Evolutionary conservation across 1,140 invertebrate species (phyloP), one percentile per base, ranked within the genome.

Genomic region (Bacillus rossius): DNA sequence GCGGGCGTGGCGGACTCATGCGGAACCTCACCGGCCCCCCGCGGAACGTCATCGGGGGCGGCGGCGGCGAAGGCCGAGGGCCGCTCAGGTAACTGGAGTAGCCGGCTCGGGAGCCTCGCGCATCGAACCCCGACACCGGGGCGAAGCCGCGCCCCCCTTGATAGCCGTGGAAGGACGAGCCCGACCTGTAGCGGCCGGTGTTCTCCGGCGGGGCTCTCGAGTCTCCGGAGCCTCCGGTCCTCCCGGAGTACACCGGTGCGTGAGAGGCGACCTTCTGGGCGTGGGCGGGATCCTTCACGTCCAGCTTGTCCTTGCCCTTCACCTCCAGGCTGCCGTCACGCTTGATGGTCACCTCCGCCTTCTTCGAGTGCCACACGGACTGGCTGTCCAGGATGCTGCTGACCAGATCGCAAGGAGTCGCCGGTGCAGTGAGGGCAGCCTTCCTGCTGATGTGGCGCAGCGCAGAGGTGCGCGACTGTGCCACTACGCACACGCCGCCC

Each of bases 351-450:
- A 89, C 72, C 10, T 82, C 71, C 8, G 77, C 70, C 56, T 82
- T 80, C 53, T 81, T 85, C 1, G 85, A 84, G 66, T 88, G 84
- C 68, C 90, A 82, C n/a, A 85, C 72, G 56, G 84, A 81, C 72
- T 93, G 90, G 59, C 81, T 81, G 50, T 82, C 79, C 63, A 94
- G 76, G 58, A 94, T 93, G 60, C 77, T 84, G 8, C 82, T 84
- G 1, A 94, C 69, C 1, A 94, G 64, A 71, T 91, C 86, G 14
- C 19, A 29, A 2, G 55, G 16, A 7, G 29, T 34, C 25, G 55
- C 16, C 70, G 4, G 16, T 40, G 34, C 23, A 47, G 23, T n/a
- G 8, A 8, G 49, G 42, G 7, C 19, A 14, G 20, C 13, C 20
- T 55, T 55, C 16, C 54, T 55, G 16, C 5, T 43, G 23, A 45